Evolutionary conservation across 2,888 invertebrate genomes (phyloP).

Genomic region (Leptarthrus brevirostris): DNA sequence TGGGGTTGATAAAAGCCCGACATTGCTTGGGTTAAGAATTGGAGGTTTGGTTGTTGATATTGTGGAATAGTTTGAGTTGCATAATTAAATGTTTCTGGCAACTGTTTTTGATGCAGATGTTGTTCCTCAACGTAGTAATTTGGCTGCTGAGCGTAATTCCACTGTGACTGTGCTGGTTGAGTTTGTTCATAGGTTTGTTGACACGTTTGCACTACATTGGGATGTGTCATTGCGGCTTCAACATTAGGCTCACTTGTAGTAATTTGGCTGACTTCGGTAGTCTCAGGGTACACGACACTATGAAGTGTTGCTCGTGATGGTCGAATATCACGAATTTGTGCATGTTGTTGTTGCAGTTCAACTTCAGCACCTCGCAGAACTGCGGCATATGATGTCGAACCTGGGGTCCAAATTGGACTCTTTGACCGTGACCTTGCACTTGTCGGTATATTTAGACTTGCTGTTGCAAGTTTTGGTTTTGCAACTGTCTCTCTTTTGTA

Average conservation of each 20-base stretch:
- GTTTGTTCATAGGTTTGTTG: background rate
- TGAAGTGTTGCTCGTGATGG: background rate
- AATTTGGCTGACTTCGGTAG: background rate
- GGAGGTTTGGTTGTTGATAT: slow-evolving; percentile 59
- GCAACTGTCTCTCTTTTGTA: background rate
- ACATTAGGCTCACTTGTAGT: background rate
- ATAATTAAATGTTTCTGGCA: slow-evolving; percentile 16
- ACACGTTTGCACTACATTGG: background rate
- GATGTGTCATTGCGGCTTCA: background rate
- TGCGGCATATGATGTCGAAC: slow-evolving; percentile 82
- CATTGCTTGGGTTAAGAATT: slow-evolving; percentile 57
- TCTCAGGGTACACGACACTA: background rate
- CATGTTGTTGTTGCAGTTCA: slow-evolving; percentile 57
- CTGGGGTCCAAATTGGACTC: slow-evolving; percentile 80
- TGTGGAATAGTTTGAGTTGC: slow-evolving; percentile 11
- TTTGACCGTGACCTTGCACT: slow-evolving; percentile 70
- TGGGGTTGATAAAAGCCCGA: slow-evolving; percentile 60
- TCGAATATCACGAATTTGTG: slow-evolving; percentile 48
- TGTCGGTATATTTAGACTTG: slow-evolving; percentile 45
- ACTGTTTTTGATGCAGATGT: slow-evolving; percentile 57
- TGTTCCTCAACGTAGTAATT: slow-evolving; percentile 22
- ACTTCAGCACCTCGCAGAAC: slow-evolving; percentile 75
- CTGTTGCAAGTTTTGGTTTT: background rate
- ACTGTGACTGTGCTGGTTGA: slow-evolving; percentile 20
- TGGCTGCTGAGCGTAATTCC: slow-evolving; percentile 39